These are phyloP conservation scores for Latrodectus geometricus DNA, from an alignment of 1,140 invertebrate species.

Conservation along the genomic window DNA sequence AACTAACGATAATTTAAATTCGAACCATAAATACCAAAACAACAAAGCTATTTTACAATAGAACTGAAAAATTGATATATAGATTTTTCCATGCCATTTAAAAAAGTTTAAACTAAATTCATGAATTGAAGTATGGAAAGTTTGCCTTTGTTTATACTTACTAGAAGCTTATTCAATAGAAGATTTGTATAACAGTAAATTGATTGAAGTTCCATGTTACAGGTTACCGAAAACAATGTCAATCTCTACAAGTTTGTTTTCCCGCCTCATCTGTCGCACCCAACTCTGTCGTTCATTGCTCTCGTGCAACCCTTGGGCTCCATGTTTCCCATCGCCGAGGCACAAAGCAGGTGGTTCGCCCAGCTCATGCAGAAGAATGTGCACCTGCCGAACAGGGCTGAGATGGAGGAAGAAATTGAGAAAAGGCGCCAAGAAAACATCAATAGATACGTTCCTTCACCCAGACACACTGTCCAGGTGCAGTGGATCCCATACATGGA, in stretches of 20 bases:
- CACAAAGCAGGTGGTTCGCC: constrained; percentile 65
- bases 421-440: constrained; percentile 62
- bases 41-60: no score
- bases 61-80: no score
- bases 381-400: constrained; percentile 64
- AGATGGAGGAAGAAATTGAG: constrained; percentile 69
- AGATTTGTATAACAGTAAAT: no score
- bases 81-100: no score
- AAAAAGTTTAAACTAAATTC: no score
- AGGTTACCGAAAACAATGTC: constrained; percentile 66
- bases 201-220: no score
- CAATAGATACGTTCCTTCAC: constrained; percentile 64
- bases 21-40: no score
- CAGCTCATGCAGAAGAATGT: constrained; percentile 56
- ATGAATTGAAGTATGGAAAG: no score
- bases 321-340: constrained; percentile 72
- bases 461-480: constrained; percentile 70
- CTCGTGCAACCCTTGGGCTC: constrained; percentile 72
- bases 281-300: constrained; percentile 71
- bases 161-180: no score
- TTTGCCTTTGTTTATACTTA: no score
- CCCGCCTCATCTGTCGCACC: constrained; percentile 66
- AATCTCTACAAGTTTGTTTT: constrained; percentile 71
- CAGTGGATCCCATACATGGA: constrained; percentile 71
- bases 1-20: no score